These are phyloP conservation scores for Periphyllus acericola DNA, from an alignment of 2,888 invertebrate genomes.

Conservation along the genomic window DNA sequence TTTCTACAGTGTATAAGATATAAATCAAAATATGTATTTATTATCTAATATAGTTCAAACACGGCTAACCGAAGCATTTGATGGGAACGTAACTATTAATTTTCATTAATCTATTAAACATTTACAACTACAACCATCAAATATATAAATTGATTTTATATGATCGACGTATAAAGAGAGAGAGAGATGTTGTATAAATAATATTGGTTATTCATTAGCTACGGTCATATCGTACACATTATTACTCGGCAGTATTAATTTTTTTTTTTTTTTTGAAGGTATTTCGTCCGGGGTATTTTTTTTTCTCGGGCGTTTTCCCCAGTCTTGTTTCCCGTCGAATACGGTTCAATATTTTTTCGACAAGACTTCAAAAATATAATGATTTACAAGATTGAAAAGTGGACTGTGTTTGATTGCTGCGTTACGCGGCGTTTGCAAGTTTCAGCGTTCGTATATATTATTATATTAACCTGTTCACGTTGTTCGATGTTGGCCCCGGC, in stretches of 20 bases:
- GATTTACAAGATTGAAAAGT: not conserved
- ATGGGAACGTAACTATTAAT: no score
- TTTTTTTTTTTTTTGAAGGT: not conserved
- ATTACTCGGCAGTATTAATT: not conserved
- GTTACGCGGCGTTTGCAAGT: not conserved
- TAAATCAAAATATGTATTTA: not conserved
- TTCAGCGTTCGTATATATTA: not conserved
- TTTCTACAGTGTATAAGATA: not conserved
- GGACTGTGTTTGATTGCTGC: not conserved
- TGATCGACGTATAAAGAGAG: no score
- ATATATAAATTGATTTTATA: not conserved
- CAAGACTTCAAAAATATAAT: not conserved
- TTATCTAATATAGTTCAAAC: not conserved
- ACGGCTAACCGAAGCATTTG: not conserved
- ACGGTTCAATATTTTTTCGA: not conserved
- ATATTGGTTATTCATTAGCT: not conserved
- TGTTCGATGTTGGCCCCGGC: constrained; percentile 77
- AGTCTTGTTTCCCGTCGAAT: not conserved
- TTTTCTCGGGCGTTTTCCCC: not conserved
- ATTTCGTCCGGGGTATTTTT: not conserved
- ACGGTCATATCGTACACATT: not conserved
- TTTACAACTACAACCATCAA: no score
- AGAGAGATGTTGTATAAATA: not conserved
- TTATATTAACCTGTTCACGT: constrained; percentile 69
- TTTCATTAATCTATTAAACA: no score